These are phyloP conservation scores for Girardia tigrina DNA, from an alignment of 2,888 invertebrate species.

Conservation along the genomic window DNA sequence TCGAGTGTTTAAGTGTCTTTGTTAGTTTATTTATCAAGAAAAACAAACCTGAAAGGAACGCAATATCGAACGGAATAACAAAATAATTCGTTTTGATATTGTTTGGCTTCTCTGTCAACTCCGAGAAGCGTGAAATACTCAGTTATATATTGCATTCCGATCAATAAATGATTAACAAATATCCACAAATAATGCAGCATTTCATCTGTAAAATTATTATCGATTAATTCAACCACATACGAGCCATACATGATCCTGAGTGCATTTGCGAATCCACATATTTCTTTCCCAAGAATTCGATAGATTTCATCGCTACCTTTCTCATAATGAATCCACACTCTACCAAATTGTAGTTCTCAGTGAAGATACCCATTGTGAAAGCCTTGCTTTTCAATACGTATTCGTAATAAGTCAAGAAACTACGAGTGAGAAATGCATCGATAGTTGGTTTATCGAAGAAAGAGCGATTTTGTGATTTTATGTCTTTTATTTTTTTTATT, in stretches of 20 bases:
- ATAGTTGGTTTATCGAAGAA: not conserved
- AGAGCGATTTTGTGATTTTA: not conserved
- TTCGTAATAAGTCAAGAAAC: not conserved
- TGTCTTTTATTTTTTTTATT: not conserved
- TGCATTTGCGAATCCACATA: not conserved
- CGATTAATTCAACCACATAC: too few species aligned
- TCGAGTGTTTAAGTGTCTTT: too few species aligned
- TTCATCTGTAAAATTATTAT: not conserved
- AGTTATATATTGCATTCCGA: not conserved
- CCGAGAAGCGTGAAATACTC: not conserved
- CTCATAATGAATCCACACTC: not conserved
- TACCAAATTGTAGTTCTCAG: not conserved
- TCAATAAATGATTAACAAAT: not conserved
- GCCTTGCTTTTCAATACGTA: not conserved
- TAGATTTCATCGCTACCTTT: conserved; percentile 5
- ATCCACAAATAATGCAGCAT: not conserved
- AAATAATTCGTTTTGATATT: not conserved
- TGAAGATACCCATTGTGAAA: not conserved
- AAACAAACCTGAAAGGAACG: not conserved
- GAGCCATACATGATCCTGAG: not conserved
- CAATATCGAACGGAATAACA: not conserved
- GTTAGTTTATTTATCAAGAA: too few species aligned
- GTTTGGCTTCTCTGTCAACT: not conserved
- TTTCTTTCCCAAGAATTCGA: not conserved
- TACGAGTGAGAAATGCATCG: not conserved